Evolutionary conservation across 2,797 vertebrate species (phyloP).

Genomic region (Buphagus erythrorhynchus): DNA sequence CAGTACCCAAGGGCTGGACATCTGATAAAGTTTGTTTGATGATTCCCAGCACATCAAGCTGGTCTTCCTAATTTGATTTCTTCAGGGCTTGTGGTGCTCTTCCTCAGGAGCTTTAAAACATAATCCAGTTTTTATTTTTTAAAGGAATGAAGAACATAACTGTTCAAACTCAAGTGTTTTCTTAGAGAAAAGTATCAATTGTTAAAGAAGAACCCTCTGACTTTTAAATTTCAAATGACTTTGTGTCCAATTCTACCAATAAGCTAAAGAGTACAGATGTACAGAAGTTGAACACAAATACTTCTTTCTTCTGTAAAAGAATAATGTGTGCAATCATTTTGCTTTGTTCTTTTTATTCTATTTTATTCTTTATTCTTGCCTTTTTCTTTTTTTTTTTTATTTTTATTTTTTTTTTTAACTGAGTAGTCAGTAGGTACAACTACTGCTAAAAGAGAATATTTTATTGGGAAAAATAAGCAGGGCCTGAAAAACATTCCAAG

Average conservation of each 20-base stretch:
- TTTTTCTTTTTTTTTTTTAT: not conserved
- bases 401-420: not conserved
- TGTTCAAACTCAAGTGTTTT: conserved; percentile 1
- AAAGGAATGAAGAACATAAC: not conserved
- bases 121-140: not conserved
- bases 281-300: not conserved
- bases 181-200: conserved; percentile 31
- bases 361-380: not conserved
- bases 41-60: not conserved
- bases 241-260: not conserved
- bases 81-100: conserved; percentile 4
- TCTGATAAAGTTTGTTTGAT: not conserved
- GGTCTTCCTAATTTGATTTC: conserved; percentile 17
- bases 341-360: not conserved
- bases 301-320: not conserved
- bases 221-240: conserved; percentile 37
- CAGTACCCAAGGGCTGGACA: not conserved
- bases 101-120: conserved; percentile 19
- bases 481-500: not conserved
- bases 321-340: not conserved
- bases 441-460: not conserved
- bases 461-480: not conserved
- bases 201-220: conserved; percentile 38
- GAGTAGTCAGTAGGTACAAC: not conserved
- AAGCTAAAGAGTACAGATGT: not conserved